Base-by-base conservation (phyloP, 2,888 invertebrate genomes). In the Lycaena phlaeas region DNA sequence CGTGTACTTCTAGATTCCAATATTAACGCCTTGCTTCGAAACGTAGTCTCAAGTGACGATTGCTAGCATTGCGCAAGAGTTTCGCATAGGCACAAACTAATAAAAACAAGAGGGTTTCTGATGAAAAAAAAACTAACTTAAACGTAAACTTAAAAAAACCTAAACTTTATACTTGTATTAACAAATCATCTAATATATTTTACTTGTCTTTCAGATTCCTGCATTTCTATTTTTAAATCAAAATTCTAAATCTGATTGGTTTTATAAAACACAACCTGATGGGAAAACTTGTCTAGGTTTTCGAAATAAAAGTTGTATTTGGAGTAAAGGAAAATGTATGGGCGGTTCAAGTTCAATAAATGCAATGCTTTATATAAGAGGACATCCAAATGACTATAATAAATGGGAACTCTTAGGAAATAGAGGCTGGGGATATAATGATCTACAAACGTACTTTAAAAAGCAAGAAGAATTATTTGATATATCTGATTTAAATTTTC, bases 291-390 rank as follows among this genome's bases (percentile, higher is more conserved):
- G 81, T 25, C 70, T 77, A 37, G 72, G 74, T 18, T 71, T 75
- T 26, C 60, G 49, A 51, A 49, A 64, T 39, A 59, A 70, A 29
- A 54, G 63, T 30, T 78, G 77, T 41, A 68, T 65, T n/a, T 89
- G 89, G 90, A 86, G 88, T 17, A 85, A 89, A 42, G 92, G 92
- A 0, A 90, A 88, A 56, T 81, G 86, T 42, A 69, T 90, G 54
- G 89, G 89, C 18, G 90, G 90, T 5, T 86, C 86, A 0, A 87
- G 88, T 36, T 78, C 85, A 2, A 71, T 89, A 12, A 90, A 89
- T 56, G 88, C 85, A 29, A 89, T 89, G 86, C 68, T 89, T 38
- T 89, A 88, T 54, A 69, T 88, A 2, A 75, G 87, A 27, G 89
- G 89, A 0, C 86, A 85, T 51, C 68, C 62, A 1, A 56, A 61